Conservation (phyloP, 2,113 vertebrate genomes). For the Serilophus lunatus region DNA sequence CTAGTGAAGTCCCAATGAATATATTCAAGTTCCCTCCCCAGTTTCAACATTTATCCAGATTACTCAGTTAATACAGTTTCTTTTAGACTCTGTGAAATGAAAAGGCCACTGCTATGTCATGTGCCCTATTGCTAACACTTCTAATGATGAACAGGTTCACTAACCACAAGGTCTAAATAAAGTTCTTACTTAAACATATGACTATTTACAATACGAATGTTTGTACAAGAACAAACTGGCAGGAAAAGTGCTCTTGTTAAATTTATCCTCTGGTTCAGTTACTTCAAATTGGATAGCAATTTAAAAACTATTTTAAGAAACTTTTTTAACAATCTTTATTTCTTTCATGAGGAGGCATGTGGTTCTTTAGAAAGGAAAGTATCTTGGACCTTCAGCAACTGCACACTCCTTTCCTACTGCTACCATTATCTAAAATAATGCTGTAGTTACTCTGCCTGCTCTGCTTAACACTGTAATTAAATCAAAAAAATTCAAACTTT, state of each 20-base stretch:
- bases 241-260: neutral
- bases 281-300: neutral
- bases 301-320: neutral
- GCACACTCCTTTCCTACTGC: neutral
- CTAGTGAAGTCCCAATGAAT: neutral
- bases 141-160: neutral
- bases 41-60: neutral
- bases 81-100: neutral
- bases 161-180: neutral
- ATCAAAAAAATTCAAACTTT: neutral
- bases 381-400: neutral
- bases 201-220: neutral
- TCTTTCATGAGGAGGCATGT: neutral
- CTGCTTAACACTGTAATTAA: neutral
- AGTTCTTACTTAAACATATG: neutral
- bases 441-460: neutral
- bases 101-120: neutral
- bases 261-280: neutral
- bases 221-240: conserved; percentile 2
- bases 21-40: neutral
- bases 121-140: neutral
- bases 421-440: neutral
- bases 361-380: neutral
- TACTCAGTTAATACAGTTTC: neutral
- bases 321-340: neutral